A percentile compares a stretch with the other conserved stretches of the same genome.
Evolutionary conservation across 2,113 vertebrate genomes (phyloP).

Genomic region (Hippoglossus stenolepis): DNA sequence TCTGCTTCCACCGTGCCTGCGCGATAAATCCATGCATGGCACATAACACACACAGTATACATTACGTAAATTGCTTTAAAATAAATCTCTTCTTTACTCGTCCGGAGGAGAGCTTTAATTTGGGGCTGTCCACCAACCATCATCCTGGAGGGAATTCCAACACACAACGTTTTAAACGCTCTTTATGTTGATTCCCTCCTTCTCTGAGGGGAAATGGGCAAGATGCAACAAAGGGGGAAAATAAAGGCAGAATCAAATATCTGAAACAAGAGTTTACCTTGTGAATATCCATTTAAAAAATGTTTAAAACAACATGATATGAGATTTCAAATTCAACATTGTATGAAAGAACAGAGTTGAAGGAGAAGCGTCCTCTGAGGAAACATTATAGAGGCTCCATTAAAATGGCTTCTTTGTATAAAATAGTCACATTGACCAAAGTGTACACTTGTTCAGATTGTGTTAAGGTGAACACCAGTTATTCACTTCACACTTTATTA

Average conservation of each 20-base stretch:
- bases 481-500: not conserved
- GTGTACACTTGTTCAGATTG: not conserved
- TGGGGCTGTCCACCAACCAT: conserved; percentile 3
- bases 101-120: conserved; percentile 16
- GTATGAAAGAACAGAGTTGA: not conserved
- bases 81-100: not conserved
- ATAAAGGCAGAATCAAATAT: not conserved
- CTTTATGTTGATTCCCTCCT: conserved; percentile 2
- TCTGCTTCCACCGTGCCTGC: conserved; percentile 37
- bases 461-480: not conserved
- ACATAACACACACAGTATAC: conserved; percentile 12
- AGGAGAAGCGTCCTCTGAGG: conserved; percentile 1
- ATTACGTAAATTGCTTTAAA: conserved; percentile 35
- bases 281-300: not conserved
- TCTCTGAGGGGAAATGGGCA: not conserved
- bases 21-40: conserved; percentile 19
- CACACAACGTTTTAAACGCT: not conserved
- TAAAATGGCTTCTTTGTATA: conserved; percentile 26
- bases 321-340: not conserved
- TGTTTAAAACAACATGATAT: conserved; percentile 9
- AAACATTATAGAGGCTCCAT: conserved; percentile 19
- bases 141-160: conserved; percentile 5
- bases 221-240: not conserved
- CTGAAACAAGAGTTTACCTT: not conserved
- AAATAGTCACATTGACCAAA: conserved; percentile 28